Conservation (phyloP, 2,888 invertebrate species). For the Pycnomerus fuliginosus region DNA sequence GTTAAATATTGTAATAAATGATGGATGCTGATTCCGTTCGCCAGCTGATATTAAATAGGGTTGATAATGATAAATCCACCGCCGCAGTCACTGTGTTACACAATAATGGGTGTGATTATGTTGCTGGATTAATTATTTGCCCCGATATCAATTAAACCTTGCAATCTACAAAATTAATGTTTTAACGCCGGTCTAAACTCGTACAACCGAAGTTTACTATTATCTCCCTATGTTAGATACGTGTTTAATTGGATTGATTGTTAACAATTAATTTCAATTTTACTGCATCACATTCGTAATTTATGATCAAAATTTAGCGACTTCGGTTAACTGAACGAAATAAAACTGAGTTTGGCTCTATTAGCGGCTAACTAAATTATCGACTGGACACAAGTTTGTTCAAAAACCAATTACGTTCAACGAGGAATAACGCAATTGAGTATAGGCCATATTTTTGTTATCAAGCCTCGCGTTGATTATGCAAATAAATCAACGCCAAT, state of each 20-base stretch:
- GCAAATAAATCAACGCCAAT: constrained; percentile 18
- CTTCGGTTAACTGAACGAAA: too few species aligned
- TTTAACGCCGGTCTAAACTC: constrained; percentile 31
- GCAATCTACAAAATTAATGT: constrained; percentile 37
- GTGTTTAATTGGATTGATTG: constrained; percentile 31
- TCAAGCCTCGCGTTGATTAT: too few species aligned
- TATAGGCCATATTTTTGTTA: too few species aligned
- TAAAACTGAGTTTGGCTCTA: too few species aligned
- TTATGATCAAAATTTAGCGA: constrained; percentile 8
- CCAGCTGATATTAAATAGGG: constrained; percentile 28
- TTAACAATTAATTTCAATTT: constrained; percentile 28
- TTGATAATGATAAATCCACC: constrained; percentile 33
- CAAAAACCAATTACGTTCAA: too few species aligned
- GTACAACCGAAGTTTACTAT: constrained; percentile 31
- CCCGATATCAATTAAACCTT: constrained; percentile 31
- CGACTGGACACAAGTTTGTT: too few species aligned
- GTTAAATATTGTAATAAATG: constrained; percentile 36
- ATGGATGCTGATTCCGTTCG: constrained; percentile 26
- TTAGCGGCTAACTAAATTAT: too few species aligned
- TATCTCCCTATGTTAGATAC: constrained; percentile 23
- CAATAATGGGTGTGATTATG: constrained; percentile 34
- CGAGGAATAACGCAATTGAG: too few species aligned
- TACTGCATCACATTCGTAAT: constrained; percentile 19
- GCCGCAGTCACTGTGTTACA: constrained; percentile 29
- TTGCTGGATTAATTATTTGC: constrained; percentile 35